Percentiles rank a stretch among this genome's conserved stretches.
Evolutionary conservation across 2,113 vertebrate genomes (phyloP).

Genomic region (Irena cyanogastra): DNA sequence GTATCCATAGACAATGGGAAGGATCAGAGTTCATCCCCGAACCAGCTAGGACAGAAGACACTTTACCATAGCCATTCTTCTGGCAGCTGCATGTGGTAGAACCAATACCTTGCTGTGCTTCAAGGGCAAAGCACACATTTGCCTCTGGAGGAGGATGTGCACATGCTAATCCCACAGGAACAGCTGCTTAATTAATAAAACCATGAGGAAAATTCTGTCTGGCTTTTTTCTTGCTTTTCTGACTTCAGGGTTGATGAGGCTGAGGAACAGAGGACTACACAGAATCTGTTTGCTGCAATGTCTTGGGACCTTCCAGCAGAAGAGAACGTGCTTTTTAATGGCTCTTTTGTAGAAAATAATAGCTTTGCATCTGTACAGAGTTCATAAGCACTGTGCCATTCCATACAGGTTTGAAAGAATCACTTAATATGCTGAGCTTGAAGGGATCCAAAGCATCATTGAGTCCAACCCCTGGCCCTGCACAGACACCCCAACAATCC

Average conservation of each 20-base stretch:
- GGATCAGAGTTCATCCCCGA: neutral
- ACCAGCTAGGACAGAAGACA: neutral
- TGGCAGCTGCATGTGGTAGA: neutral
- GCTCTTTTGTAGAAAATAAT: neutral
- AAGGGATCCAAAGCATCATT: neutral
- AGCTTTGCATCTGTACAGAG: neutral
- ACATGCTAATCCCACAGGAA: neutral
- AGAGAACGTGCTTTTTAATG: neutral
- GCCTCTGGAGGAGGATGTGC: neutral
- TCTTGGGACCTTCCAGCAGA: neutral
- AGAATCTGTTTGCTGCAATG: neutral
- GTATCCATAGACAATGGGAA: neutral
- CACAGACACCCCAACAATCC: neutral
- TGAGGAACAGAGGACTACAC: neutral
- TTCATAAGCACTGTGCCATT: neutral
- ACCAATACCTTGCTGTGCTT: neutral
- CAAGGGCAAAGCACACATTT: neutral
- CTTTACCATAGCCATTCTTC: neutral
- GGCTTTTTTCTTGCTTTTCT: neutral
- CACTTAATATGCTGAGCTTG: neutral
- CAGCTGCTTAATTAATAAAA: constrained; percentile 14
- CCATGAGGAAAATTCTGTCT: neutral
- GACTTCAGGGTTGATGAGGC: neutral
- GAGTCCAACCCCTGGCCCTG: neutral
- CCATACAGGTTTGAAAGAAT: neutral